Evolutionary conservation across 2,113 vertebrate genomes (phyloP).

Genomic region (Mustela lutreola): DNA sequence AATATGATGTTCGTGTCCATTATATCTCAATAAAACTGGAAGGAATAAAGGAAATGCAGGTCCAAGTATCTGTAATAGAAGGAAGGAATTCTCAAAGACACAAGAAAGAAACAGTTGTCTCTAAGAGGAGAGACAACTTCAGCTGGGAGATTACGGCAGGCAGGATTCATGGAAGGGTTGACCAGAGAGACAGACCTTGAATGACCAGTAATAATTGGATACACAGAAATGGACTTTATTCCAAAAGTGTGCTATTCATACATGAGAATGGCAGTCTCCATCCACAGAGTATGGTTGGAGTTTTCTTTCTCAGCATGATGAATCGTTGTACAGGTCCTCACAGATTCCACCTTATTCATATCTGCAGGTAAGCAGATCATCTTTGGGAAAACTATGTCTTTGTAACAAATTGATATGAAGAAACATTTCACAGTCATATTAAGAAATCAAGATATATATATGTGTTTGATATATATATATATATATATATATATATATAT

Average conservation of each 20-base stretch:
- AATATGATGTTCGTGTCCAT: neutral
- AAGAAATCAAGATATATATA: neutral
- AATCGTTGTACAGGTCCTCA: neutral
- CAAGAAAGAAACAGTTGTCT: neutral
- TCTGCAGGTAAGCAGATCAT: neutral
- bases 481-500: neutral
- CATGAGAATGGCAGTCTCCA: neutral
- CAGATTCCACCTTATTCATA: slow-evolving; percentile 9
- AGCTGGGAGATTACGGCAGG: neutral
- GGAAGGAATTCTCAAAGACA: neutral
- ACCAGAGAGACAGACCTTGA: neutral
- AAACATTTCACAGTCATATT: neutral
- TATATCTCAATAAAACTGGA: neutral
- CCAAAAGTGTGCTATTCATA: neutral
- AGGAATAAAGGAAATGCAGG: neutral
- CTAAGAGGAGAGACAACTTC: neutral
- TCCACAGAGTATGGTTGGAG: neutral
- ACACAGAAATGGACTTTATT: neutral
- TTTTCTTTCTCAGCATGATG: neutral
- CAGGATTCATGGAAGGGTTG: neutral
- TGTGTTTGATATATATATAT: no score
- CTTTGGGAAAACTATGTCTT: neutral
- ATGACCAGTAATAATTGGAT: neutral
- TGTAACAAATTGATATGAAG: neutral
- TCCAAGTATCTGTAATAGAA: neutral